phyloP scores from a whole-genome alignment of 2,113 vertebrate genomes.

The Centrocercus urophasianus region DNA sequence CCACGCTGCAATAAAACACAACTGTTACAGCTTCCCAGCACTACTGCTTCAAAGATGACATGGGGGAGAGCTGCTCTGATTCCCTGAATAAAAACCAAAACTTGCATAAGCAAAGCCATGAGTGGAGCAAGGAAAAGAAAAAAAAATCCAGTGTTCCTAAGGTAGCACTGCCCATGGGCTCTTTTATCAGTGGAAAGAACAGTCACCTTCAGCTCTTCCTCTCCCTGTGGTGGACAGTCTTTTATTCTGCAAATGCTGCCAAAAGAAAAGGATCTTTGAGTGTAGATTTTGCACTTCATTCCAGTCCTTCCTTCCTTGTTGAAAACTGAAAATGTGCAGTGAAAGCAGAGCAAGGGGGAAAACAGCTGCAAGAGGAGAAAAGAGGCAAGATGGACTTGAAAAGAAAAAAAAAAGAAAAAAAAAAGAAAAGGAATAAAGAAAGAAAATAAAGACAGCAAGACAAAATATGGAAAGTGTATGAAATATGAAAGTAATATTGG shows the following conservation, averaged over 20 bases:
- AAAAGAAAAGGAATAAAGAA: neutral
- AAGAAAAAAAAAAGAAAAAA: neutral
- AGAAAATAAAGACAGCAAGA: neutral
- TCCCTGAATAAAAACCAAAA: neutral
- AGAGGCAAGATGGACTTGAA: neutral
- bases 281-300: neutral
- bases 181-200: neutral
- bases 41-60: neutral
- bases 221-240: neutral
- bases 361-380: neutral
- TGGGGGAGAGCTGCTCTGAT: neutral
- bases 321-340: neutral
- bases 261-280: neutral
- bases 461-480: neutral
- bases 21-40: neutral
- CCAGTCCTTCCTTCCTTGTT: neutral
- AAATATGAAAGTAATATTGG: neutral
- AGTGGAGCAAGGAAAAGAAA: neutral
- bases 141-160: neutral
- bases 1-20: neutral
- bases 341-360: neutral
- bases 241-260: neutral
- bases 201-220: neutral
- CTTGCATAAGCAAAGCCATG: neutral
- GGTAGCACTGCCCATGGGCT: neutral